phyloP scores from a whole-genome alignment of 2,888 invertebrate species.

The Microchrysa polita region DNA sequence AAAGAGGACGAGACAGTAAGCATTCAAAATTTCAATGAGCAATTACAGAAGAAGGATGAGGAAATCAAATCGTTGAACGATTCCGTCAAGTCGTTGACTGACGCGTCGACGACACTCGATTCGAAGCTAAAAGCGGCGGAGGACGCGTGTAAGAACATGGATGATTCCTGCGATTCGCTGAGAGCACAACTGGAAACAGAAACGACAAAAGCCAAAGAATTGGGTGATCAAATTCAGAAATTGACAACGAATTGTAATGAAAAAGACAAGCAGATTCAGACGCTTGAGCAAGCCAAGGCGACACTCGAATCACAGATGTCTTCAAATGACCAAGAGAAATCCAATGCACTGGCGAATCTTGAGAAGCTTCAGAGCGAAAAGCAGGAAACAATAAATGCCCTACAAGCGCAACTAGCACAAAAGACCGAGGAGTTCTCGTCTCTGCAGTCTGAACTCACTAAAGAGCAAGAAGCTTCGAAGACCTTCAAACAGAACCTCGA shows the following conservation, averaged over 20 bases:
- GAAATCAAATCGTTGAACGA: constrained; percentile 35
- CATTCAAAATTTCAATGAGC: constrained; percentile 18
- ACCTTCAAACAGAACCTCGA: background rate
- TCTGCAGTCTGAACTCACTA: constrained; percentile 4
- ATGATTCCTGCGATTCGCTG: background rate
- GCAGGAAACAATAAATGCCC: background rate
- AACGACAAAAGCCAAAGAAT: background rate
- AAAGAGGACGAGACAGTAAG: constrained; percentile 14
- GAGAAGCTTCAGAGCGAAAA: background rate
- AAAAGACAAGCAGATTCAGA: constrained; percentile 3
- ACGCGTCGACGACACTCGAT: background rate
- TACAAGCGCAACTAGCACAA: constrained; percentile 8
- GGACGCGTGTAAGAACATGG: background rate
- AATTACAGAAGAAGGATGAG: constrained; percentile 33
- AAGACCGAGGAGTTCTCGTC: background rate
- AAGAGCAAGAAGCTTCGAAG: constrained; percentile 12
- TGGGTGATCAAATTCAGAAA: background rate
- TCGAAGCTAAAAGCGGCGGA: constrained; percentile 7
- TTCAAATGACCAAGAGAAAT: constrained; percentile 20
- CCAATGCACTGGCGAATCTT: background rate
- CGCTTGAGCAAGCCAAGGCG: background rate
- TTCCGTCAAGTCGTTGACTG: background rate
- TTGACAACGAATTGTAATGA: constrained; percentile 12
- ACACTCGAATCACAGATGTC: constrained; percentile 9
- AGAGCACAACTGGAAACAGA: background rate